Evolutionary conservation across 2,113 vertebrate species (phyloP).

Genomic region (Ardeotis arabs): DNA sequence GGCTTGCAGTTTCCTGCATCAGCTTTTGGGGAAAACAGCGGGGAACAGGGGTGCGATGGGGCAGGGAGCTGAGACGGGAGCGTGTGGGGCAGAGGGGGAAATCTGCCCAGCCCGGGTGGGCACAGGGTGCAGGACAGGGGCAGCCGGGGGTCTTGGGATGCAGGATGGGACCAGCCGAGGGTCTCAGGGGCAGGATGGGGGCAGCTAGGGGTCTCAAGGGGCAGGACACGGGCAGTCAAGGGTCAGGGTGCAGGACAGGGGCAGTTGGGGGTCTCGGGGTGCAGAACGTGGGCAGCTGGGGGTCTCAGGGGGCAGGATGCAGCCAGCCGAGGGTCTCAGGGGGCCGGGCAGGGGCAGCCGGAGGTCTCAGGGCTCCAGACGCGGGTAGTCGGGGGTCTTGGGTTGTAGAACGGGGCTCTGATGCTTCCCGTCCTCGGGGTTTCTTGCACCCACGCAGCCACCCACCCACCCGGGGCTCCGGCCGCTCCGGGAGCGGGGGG

Average conservation of each 20-base stretch:
- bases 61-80: not conserved
- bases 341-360: not conserved
- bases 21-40: not conserved
- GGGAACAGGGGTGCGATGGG: rapidly evolving
- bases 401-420: not conserved
- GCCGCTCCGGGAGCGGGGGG: not conserved
- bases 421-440: not conserved
- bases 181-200: not conserved
- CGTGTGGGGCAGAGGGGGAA: not conserved
- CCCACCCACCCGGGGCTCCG: not conserved
- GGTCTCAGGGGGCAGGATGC: not conserved
- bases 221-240: too few relatives aligned
- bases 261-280: too few relatives aligned
- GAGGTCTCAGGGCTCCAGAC: too few relatives aligned
- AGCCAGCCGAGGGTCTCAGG: not conserved
- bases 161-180: too few relatives aligned
- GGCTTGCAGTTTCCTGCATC: not conserved
- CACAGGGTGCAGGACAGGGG: not conserved
- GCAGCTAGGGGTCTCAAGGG: too few relatives aligned
- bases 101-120: not conserved
- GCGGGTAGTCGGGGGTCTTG: too few relatives aligned
- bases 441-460: not conserved
- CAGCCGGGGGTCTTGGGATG: too few relatives aligned
- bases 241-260: too few relatives aligned
- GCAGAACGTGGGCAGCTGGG: too few relatives aligned